These are phyloP conservation scores for Eptesicus fuscus DNA, from an alignment of 2,113 vertebrate species.

Conservation along the genomic window DNA sequence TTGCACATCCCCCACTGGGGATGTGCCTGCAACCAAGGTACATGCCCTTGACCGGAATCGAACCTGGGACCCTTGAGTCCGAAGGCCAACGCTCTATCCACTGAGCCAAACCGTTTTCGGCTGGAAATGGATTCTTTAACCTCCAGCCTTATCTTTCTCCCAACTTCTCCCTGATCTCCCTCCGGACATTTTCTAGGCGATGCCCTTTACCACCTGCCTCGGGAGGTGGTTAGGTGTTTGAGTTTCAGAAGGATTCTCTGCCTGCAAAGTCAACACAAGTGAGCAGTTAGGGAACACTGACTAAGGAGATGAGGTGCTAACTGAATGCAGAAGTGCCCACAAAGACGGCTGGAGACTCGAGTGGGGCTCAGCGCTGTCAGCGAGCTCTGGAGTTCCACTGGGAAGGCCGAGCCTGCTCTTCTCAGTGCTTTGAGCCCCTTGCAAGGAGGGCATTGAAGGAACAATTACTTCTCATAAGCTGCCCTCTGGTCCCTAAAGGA, in stretches of 20 bases:
- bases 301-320: neutral
- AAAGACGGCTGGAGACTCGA: neutral
- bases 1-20: too few species aligned
- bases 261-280: neutral
- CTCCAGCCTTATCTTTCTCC: neutral
- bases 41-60: too few species aligned
- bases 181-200: fast-evolving
- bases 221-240: neutral
- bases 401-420: neutral
- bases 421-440: neutral
- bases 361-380: neutral
- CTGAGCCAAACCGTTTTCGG: too few species aligned
- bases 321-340: neutral
- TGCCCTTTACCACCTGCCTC: neutral
- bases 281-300: neutral
- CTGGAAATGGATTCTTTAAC: neutral
- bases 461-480: neutral
- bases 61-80: too few species aligned
- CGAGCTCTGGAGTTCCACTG: neutral
- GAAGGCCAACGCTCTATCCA: too few species aligned
- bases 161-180: too few species aligned
- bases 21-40: too few species aligned
- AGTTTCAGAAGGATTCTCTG: neutral
- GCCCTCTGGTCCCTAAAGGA: neutral
- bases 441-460: neutral